Percentiles rank a stretch among this genome's conserved stretches.
phyloP scores from a whole-genome alignment of 2,113 vertebrate genomes.

The Rhombomys opimus region DNA sequence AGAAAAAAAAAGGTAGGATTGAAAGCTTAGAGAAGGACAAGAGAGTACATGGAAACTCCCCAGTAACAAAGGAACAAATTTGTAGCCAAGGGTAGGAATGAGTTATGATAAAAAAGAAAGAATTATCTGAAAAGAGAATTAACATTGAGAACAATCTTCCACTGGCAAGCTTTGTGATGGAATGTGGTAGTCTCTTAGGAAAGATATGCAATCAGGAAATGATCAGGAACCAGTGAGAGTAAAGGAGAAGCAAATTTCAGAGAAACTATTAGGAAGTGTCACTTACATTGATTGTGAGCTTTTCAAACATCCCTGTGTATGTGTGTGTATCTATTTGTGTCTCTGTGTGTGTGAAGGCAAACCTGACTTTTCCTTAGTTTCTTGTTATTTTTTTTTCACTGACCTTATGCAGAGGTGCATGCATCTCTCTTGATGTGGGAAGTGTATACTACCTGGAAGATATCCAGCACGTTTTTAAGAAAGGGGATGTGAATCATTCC shows the following conservation, averaged over 20 bases:
- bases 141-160: background rate
- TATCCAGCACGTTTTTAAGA: background rate
- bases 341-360: background rate
- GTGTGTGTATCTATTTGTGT: background rate
- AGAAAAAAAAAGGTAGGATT: background rate
- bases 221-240: background rate
- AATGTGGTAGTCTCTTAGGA: background rate
- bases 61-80: background rate
- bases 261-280: background rate
- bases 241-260: conserved; percentile 15
- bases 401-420: background rate
- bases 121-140: background rate
- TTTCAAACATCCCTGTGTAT: background rate
- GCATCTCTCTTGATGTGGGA: background rate
- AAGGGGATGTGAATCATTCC: background rate
- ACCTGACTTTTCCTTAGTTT: background rate
- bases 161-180: background rate
- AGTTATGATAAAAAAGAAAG: background rate
- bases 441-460: background rate
- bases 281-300: background rate
- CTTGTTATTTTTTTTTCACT: conserved; percentile 41
- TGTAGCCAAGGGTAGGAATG: background rate
- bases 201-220: background rate
- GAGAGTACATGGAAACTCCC: background rate
- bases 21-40: background rate